Evolutionary conservation across 2,888 invertebrate genomes (phyloP), one percentile per base, ranked within the genome.

Genomic region (Ectemnius cavifrons): DNA sequence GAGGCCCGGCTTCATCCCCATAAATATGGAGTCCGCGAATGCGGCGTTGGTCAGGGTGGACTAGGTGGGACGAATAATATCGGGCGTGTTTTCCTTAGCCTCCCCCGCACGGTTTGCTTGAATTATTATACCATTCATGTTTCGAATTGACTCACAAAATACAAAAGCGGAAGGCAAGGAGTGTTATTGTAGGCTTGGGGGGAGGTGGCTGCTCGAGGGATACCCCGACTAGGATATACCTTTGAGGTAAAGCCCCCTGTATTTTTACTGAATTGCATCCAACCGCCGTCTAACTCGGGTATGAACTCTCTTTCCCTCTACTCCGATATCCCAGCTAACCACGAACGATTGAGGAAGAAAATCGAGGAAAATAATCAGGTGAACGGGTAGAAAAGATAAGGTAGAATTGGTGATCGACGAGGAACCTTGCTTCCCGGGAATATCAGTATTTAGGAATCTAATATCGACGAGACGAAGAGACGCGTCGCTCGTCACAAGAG

Each of bases 41-140:
- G 80, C 73, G 75, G 73, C 23, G 23, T 23, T 23, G 23, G 23
- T 11, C 11, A 37, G 75, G 83, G 78, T 71, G 78, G 73, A 71
- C 80, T 82, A 82, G 83, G 79, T 84, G 82, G 85, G 84, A 86
- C 88, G 88, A 87, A 88, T 89, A 88, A 88, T 89, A 89, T 89
- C 82, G 77, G 78, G 78, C 84, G 86, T 90, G 87, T 89, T 90
- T 89, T 89, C 87, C 87, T 89, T 88, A 86, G 85, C 85, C 85
- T 80, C 81, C 52, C 52, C 52, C 37, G 37, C 37, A 1, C 37
- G 37, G 37, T 37, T 37, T 11, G 8, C 85, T 85, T 89, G 89
- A 90, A 90, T 90, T 90, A 90, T 90, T 90, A 88, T 90, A 89
- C 89, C 89, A 89, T 90, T 90, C 90, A 90, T 90, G 90, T 90